Base-by-base conservation (phyloP, 1,140 invertebrate species). In the Ostrea edulis region DNA sequence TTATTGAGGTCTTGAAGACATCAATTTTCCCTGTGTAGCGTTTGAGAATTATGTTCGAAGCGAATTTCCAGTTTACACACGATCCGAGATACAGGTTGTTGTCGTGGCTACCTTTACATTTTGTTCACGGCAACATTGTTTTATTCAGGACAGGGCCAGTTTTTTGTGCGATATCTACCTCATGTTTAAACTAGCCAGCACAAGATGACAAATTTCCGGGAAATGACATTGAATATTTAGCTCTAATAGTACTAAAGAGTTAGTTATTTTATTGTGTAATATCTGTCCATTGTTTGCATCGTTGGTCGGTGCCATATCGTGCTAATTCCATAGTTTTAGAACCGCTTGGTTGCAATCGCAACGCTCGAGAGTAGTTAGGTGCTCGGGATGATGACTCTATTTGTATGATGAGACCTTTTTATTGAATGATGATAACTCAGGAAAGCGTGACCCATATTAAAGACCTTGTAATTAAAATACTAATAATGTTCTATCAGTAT, bases 131-230 rank as follows among this genome's bases (percentile, higher is more conserved):
- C n/a, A 17, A 62, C 55, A 17, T 62, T 62, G 55, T 20, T 4
- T 20, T 0, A 62, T 62, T 62, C 55, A 62, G 22, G 68, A 29
- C 22, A 77, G 68, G 22, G 68, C 68, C 68, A 77, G 68, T 77
- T 22, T 44, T 77, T 11, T 77, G 29, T 77, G 68, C 25, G 68
- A 77, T 22, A 77, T 77, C 68, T 77, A 77, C 68, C 68, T 77
- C 68, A 77, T 77, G 25, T 44, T 35, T 35, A 77, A 77, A 35
- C 68, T 77, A 77, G 68, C 68, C 68, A 77, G 68, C 68, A 25
- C 25, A 77, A 35, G 29, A 35, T 29, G 9, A 77, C 68, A 14
- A 25, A 35, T 22, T 35, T 9, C 29, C 9, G 68, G 12, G 29
- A 77, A 25, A 25, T 29, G 68, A 77, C 68, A 25, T 25, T 77